A percentile compares a stretch with the other conserved stretches of the same genome.
phyloP scores from a whole-genome alignment of 2,113 vertebrate species.

The Epinephelus lanceolatus region DNA sequence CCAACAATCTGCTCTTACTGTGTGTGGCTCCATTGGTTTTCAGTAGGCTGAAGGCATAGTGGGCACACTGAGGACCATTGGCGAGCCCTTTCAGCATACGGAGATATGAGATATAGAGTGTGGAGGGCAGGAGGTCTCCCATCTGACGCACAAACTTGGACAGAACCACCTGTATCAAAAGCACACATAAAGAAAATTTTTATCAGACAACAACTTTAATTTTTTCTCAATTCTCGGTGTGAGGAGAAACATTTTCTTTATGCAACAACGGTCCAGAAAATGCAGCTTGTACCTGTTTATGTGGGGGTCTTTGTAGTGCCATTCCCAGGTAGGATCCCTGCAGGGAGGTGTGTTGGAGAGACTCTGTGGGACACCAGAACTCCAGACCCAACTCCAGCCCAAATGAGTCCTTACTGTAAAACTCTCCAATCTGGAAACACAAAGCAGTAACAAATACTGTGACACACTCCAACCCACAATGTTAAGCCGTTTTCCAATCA shows the following conservation, averaged over 20 bases:
- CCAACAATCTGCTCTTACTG: constrained; percentile 82
- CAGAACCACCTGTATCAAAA: constrained; percentile 91
- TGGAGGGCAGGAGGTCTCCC: constrained; percentile 96
- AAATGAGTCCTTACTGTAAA: constrained; percentile 93
- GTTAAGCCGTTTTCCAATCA: not conserved
- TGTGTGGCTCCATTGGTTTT: constrained; percentile 96
- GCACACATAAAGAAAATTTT: constrained; percentile 4
- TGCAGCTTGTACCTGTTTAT: constrained; percentile 89
- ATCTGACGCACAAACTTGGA: constrained; percentile 99
- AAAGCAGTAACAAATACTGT: constrained; percentile 24
- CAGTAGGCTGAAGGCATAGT: constrained; percentile 98
- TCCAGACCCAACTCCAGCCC: constrained; percentile 93
- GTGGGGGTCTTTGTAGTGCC: constrained; percentile 94
- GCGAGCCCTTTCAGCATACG: constrained; percentile 95
- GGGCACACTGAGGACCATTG: constrained; percentile 94
- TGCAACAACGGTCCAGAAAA: not conserved
- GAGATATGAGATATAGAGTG: constrained; percentile 95
- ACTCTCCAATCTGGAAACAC: constrained; percentile 89
- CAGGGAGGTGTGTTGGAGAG: constrained; percentile 92
- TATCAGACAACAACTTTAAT: not conserved
- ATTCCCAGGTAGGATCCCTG: constrained; percentile 95
- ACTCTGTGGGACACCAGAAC: constrained; percentile 96
- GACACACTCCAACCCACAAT: not conserved
- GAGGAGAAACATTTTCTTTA: not conserved
- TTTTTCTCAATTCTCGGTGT: not conserved